These are phyloP conservation scores for Ifrita kowaldi DNA, from an alignment of 2,113 vertebrate species.

Conservation along the genomic window DNA sequence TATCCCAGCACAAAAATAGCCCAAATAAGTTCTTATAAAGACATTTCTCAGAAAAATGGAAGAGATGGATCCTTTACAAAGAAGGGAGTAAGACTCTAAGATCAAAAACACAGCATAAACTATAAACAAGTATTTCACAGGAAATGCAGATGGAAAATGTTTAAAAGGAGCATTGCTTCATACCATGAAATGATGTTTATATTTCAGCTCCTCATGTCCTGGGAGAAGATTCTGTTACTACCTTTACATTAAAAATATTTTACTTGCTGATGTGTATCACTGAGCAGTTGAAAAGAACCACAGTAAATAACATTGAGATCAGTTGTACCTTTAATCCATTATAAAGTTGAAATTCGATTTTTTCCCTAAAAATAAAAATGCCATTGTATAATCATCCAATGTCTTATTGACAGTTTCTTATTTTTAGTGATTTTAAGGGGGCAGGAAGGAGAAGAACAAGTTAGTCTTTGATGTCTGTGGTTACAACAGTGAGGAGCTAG, in stretches of 20 bases:
- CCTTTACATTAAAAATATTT: neutral
- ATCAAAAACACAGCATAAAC: neutral
- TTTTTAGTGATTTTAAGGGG: constrained; percentile 66
- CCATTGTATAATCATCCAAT: neutral
- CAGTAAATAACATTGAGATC: neutral
- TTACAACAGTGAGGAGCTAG: neutral
- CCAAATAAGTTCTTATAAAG: neutral
- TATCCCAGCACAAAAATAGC: neutral
- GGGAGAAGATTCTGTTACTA: neutral
- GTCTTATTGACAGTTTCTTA: constrained; percentile 63
- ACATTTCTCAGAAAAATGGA: neutral
- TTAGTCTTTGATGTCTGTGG: constrained; percentile 48
- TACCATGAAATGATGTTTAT: neutral
- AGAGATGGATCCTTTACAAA: neutral
- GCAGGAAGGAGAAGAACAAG: constrained; percentile 12
- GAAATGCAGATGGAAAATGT: neutral
- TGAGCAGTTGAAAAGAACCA: neutral
- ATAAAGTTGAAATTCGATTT: constrained; percentile 41
- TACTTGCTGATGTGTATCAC: neutral
- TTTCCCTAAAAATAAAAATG: constrained; percentile 44
- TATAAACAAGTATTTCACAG: neutral
- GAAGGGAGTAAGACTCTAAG: neutral
- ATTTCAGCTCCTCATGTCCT: neutral
- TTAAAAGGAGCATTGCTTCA: neutral
- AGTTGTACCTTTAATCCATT: constrained; percentile 55